Evolutionary conservation across 2,888 invertebrate species (phyloP), one percentile per base, ranked within the genome.

Genomic region (Oscheius sp.): DNA sequence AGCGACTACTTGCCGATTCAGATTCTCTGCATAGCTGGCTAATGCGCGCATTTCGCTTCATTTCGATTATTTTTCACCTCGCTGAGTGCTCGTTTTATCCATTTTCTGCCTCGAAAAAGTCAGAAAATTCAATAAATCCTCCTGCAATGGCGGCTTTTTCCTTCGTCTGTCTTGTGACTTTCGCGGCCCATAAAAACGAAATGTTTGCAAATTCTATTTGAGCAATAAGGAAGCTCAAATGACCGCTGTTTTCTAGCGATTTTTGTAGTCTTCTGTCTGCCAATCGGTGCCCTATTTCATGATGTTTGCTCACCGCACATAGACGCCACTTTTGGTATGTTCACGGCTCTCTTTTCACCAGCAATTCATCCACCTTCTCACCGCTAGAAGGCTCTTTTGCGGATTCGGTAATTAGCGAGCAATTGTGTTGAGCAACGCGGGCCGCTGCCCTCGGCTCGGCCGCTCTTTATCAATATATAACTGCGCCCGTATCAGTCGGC

Each of bases 321-420:
- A 55, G 55, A 20, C 55, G 55, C 55, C 55, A 55, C 55, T 55
- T 55, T 55, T 55, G 55, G 34, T 34, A 55, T 55, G 55, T 55
- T 55, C 20, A 25, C 15, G 17, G 37, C 37, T 34, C 34, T 20
- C 33, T 37, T 48, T 48, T 25, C 20, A 42, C 25, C 12, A 12
- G 23, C 15, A 55, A 55, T 37, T 55, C 55, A 55, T 37, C 33
- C 34, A 34, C 55, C 33, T 55, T 55, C 37, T 55, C 33, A 37
- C 55, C 55, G 20, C 34, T 55, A 17, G 55, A 55, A 34, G 27
- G 52, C 52, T 27, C 55, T n/a, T 20, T 55, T 55, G 55, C 55
- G 23, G 55, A 55, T 55, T 55, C 23, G 37, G 55, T 55, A 55
- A 55, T 55, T 55, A 55, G 55, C 33, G n/a, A 55, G 20, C 37